Evolutionary conservation across 2,888 invertebrate genomes (phyloP), one percentile per base, ranked within the genome.

Genomic region (Ochropacha duplaris): DNA sequence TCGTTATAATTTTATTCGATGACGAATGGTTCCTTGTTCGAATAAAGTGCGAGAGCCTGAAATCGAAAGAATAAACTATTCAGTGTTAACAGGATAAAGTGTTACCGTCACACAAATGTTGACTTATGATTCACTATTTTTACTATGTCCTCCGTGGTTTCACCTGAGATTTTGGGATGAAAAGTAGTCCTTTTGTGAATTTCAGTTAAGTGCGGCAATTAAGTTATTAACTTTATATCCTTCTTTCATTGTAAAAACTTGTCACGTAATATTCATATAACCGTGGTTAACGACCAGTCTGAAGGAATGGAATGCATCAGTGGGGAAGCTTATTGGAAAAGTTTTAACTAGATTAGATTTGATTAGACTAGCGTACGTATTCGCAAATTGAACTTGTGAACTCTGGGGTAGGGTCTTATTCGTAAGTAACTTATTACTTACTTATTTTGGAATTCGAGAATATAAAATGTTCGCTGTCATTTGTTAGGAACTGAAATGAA

Each of bases 321-420:
- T 69, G 86, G 89, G 89, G 84, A 73, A 65, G 81, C 81, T 88
- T 91, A 92, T 92, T 92, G 90, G 87, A 84, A 92, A 92, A 92
- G 90, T 92, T 92, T 92, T 91, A 90, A 90, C 90, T 83, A 78
- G 84, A 87, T 90, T 88, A 86, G 77, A 80, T 90, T 86, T 88
- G 88, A 88, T 89, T 89, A 87, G 82, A 70, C 63, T 67, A 68
- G 70, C 67, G 68, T 71, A 69, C 68, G 71, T 71, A 72, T 63
- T 69, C 58, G 61, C 57, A 60, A 63, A 44, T 44, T 44, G 44
- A 44, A 66, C 58, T 55, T 64, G 52, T 6, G 59, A 49, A 60
- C 51, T 52, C 31, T 54, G 54, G 61, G 76, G 62, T 85, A 83
- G 14, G 36, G n/a, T n/a, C 36, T 36, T 82, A 87, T 61, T 76